These are phyloP conservation scores for Allolobophora icterica DNA, from an alignment of 2,888 invertebrate genomes.

Conservation along the genomic window DNA sequence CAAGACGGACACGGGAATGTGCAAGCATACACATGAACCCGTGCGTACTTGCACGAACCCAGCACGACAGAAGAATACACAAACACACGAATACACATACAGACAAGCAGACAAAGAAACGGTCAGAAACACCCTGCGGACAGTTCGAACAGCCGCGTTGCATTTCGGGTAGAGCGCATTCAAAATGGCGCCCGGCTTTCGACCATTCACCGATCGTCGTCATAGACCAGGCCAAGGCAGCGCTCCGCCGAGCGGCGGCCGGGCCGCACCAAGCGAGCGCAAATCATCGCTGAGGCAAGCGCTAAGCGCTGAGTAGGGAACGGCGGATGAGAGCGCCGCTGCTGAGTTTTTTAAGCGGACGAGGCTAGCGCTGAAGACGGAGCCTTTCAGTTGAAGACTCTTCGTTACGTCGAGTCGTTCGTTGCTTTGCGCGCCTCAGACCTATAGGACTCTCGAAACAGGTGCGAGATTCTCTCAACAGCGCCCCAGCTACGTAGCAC, in stretches of 20 bases:
- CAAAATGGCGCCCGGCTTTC: not conserved
- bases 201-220: not conserved
- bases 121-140: not conserved
- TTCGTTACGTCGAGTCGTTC: not conserved
- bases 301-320: slow-evolving; percentile 17
- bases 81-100: not conserved
- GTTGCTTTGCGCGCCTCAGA: not conserved
- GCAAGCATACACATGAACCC: not conserved
- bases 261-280: slow-evolving; percentile 7
- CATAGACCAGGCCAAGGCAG: not conserved
- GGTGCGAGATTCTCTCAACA: not conserved
- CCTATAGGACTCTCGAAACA: not conserved
- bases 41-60: not conserved
- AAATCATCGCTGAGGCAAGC: slow-evolving; percentile 17
- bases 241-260: not conserved
- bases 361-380: slow-evolving; percentile 5
- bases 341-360: too few species aligned
- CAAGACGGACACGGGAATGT: slow-evolving; percentile 11
- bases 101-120: not conserved
- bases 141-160: not conserved
- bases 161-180: not conserved
- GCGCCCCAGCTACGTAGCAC: not conserved
- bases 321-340: not conserved
- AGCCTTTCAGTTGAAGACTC: slow-evolving; percentile 2
- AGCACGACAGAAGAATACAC: not conserved